Conservation (phyloP, 2,797 vertebrate species). For the Eleutherodactylus coqui region DNA sequence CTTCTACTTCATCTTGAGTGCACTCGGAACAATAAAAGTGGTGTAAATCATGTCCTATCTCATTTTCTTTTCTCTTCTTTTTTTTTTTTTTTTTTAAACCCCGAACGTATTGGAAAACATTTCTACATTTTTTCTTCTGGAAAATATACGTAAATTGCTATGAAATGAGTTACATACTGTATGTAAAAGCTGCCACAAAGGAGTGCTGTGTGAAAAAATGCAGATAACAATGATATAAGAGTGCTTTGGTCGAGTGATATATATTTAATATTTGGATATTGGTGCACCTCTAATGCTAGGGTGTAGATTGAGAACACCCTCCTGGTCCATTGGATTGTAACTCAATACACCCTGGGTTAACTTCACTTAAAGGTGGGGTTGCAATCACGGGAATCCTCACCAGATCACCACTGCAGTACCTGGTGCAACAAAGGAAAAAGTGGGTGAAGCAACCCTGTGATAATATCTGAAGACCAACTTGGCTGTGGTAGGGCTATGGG, state of each 20-base stretch:
- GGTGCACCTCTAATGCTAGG: not conserved
- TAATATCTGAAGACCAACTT: too few species aligned
- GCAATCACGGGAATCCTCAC: too few species aligned
- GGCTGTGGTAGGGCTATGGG: too few species aligned
- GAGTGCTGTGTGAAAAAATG: not conserved
- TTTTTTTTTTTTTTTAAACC: constrained; percentile 14
- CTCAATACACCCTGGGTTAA: too few species aligned
- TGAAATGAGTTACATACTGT: not conserved
- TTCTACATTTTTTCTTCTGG: not conserved
- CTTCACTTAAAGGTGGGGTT: too few species aligned
- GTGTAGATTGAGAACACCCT: too few species aligned
- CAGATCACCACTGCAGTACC: too few species aligned
- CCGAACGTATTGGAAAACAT: constrained; percentile 15
- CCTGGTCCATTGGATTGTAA: too few species aligned
- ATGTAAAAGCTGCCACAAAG: not conserved
- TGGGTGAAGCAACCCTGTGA: too few species aligned
- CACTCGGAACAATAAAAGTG: constrained; percentile 40
- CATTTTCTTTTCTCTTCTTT: constrained; percentile 30
- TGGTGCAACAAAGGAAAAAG: too few species aligned
- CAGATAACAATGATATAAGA: not conserved
- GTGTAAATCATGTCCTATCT: constrained; percentile 41
- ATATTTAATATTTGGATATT: not conserved
- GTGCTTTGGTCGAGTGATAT: not conserved
- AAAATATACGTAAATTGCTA: not conserved
- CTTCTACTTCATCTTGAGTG: constrained; percentile 32